These are phyloP conservation scores for Schlechtendalia chinensis DNA, from an alignment of 1,140 invertebrate genomes.

Conservation along the genomic window DNA sequence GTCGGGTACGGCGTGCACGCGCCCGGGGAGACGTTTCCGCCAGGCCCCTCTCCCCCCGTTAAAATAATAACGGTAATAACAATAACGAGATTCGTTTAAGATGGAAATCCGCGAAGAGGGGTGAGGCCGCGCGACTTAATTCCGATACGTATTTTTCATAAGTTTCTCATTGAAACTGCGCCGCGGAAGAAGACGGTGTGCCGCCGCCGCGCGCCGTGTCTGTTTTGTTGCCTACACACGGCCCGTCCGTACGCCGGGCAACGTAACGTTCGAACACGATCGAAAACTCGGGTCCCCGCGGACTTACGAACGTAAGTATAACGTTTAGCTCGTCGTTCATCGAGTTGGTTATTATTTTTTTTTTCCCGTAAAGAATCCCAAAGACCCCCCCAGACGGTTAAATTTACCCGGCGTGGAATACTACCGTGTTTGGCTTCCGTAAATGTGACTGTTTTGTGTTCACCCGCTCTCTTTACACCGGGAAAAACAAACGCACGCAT, in stretches of 20 bases:
- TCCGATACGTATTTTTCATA: conserved; percentile 48
- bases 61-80: conserved; percentile 46
- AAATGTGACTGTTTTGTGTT: background rate
- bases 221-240: conserved; percentile 29
- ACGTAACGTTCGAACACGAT: no score
- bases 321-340: no score
- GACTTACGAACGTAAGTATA: no score
- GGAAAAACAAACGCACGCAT: no score
- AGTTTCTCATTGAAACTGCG: conserved; percentile 28
- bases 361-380: no score
- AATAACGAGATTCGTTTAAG: conserved; percentile 50
- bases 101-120: conserved; percentile 40
- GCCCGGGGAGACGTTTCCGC: conserved; percentile 19
- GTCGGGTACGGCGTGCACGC: background rate
- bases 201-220: no score
- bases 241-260: no score
- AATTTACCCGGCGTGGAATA: background rate
- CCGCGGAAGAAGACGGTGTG: background rate
- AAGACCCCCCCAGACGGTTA: background rate
- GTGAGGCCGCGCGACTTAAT: conserved; percentile 33
- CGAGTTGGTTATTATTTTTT: no score
- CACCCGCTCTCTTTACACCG: no score
- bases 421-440: background rate
- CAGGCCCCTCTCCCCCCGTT: background rate
- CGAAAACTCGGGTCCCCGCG: no score